Conservation (phyloP, 1,140 invertebrate species). For the Cydia fagiglandana region DNA sequence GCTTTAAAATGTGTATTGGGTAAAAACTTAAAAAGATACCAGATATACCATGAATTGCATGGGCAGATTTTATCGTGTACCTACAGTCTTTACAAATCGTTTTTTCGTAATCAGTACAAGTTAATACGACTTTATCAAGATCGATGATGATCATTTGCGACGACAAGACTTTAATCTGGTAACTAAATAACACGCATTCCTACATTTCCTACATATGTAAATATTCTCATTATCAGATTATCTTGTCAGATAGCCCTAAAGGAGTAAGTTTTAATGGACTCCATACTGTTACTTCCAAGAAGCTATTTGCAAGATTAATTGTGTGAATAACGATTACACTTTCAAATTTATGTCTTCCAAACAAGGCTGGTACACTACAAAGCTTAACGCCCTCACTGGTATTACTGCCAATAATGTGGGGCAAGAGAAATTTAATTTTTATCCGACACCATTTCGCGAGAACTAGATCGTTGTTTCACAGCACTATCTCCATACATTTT, state of each 20-base stretch:
- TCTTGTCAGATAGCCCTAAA: slow-evolving; percentile 11
- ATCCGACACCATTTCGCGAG: slow-evolving; percentile 2
- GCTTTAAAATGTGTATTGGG: too few relatives aligned
- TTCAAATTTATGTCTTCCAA: slow-evolving; percentile 28
- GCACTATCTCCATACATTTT: slow-evolving; percentile 22
- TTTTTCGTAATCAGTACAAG: background rate
- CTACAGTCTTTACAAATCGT: too few relatives aligned
- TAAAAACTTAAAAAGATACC: too few relatives aligned
- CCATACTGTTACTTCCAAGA: background rate
- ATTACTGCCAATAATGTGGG: slow-evolving; percentile 2
- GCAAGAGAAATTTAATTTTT: slow-evolving; percentile 18
- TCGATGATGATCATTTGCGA: background rate
- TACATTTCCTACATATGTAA: slow-evolving; percentile 4
- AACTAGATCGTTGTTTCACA: slow-evolving; percentile 2
- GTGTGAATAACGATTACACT: slow-evolving; percentile 26
- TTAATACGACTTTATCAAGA: background rate
- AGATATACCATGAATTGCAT: too few relatives aligned
- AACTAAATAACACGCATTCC: background rate
- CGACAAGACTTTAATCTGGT: slow-evolving; percentile 6
- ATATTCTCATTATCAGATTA: background rate
- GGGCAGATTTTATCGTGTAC: too few relatives aligned
- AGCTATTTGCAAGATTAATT: slow-evolving; percentile 27
- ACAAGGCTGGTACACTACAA: slow-evolving; percentile 12
- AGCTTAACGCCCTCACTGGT: slow-evolving; percentile 16
- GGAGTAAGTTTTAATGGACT: slow-evolving; percentile 18